These are phyloP conservation scores for Shinisaurus crocodilurus DNA, from an alignment of 2,113 vertebrate genomes.

Conservation along the genomic window DNA sequence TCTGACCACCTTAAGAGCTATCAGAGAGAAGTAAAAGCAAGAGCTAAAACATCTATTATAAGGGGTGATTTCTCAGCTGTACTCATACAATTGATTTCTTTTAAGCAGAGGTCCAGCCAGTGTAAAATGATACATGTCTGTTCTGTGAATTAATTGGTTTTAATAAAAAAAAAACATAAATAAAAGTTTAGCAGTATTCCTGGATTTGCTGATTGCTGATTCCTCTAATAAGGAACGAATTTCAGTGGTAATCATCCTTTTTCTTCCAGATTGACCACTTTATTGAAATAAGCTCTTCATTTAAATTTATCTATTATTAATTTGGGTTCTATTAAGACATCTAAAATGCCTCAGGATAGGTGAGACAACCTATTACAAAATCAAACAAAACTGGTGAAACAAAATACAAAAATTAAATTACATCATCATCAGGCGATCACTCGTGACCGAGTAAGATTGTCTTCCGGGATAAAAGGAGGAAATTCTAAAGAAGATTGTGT, in stretches of 20 bases:
- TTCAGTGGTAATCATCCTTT: constrained; percentile 51
- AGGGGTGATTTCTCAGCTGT: constrained; percentile 90
- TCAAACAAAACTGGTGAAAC: background rate
- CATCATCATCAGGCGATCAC: too few relatives aligned
- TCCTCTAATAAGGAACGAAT: constrained; percentile 52
- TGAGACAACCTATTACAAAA: background rate
- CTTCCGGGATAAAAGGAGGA: too few relatives aligned
- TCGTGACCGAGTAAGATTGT: too few relatives aligned
- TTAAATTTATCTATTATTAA: background rate
- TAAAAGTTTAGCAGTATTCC: constrained; percentile 69
- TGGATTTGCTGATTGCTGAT: constrained; percentile 47
- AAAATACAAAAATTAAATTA: background rate
- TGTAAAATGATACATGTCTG: constrained; percentile 81
- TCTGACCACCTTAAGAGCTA: constrained; percentile 94
- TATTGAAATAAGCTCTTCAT: constrained; percentile 2
- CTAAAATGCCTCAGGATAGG: background rate
- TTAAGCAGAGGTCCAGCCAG: constrained; percentile 86
- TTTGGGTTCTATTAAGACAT: background rate
- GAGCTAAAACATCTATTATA: constrained; percentile 90
- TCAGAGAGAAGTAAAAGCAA: constrained; percentile 85
- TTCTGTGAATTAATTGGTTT: constrained; percentile 78
- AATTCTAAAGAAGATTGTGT: too few relatives aligned
- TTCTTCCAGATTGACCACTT: constrained; percentile 51
- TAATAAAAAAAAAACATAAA: constrained; percentile 70
- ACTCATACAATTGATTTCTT: constrained; percentile 92